Conservation (phyloP, 2,797 vertebrate species). For the Sebastes trivittatus region DNA sequence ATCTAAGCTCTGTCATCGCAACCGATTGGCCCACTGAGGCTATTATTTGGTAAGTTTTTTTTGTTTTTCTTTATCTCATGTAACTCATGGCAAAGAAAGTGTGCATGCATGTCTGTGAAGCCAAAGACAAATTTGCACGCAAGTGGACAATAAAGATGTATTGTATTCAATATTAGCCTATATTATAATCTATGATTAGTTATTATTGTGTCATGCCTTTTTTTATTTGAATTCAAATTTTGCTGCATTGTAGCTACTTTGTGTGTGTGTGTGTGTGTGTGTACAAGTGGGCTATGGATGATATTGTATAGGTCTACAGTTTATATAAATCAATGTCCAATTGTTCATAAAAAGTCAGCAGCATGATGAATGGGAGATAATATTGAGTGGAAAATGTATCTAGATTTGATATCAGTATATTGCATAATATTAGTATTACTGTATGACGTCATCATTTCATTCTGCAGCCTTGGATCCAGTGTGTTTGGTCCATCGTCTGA, state of each 20-base stretch:
- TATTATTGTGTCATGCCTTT: neutral
- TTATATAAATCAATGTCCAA: neutral
- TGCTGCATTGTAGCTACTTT: neutral
- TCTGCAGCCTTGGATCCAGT: constrained; percentile 17
- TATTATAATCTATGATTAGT: neutral
- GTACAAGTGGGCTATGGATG: neutral
- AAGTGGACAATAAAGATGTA: too few species aligned
- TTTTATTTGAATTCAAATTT: neutral
- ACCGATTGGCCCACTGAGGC: too few species aligned
- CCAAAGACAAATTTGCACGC: too few species aligned
- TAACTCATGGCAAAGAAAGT: too few species aligned
- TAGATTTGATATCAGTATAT: neutral
- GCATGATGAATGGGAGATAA: neutral
- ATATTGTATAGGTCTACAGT: neutral
- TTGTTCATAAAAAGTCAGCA: neutral
- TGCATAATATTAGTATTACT: neutral
- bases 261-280: neutral
- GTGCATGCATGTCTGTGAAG: too few species aligned
- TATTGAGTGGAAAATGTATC: neutral
- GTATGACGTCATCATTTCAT: constrained; percentile 53
- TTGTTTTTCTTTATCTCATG: too few species aligned
- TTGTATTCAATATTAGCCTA: neutral
- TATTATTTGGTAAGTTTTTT: too few species aligned
- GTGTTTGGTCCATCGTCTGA: neutral
- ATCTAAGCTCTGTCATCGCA: too few species aligned